Conservation (phyloP, 2,797 vertebrate species). For the Petrocephalus schoutedeni region DNA sequence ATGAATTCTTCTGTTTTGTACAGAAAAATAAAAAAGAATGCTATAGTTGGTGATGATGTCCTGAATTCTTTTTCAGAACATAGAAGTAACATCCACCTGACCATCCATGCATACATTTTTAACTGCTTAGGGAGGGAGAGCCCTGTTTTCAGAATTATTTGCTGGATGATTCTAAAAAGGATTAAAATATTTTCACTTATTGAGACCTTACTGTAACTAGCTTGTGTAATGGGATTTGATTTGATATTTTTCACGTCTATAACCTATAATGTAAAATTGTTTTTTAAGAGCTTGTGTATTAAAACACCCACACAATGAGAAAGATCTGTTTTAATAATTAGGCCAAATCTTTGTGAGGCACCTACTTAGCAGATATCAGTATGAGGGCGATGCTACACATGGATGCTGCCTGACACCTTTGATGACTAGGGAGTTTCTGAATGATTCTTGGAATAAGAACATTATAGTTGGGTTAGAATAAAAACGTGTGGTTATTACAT, state of each 20-base stretch:
- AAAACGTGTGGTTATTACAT: neutral
- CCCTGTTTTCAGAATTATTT: neutral
- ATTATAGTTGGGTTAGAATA: neutral
- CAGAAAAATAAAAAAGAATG: constrained; percentile 34
- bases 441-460: neutral
- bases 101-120: neutral
- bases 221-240: neutral
- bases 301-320: neutral
- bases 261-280: neutral
- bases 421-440: neutral
- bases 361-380: neutral
- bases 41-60: neutral
- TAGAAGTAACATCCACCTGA: neutral
- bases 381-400: neutral
- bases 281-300: neutral
- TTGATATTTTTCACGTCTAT: neutral
- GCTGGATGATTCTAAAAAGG: neutral
- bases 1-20: constrained; percentile 32
- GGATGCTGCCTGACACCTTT: neutral
- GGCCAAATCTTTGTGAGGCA: neutral
- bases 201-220: neutral
- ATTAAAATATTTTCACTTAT: neutral
- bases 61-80: neutral
- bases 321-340: neutral
- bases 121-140: neutral